These are phyloP conservation scores for Phortica variegata DNA, from an alignment of 1,140 invertebrate species.

Conservation along the genomic window DNA sequence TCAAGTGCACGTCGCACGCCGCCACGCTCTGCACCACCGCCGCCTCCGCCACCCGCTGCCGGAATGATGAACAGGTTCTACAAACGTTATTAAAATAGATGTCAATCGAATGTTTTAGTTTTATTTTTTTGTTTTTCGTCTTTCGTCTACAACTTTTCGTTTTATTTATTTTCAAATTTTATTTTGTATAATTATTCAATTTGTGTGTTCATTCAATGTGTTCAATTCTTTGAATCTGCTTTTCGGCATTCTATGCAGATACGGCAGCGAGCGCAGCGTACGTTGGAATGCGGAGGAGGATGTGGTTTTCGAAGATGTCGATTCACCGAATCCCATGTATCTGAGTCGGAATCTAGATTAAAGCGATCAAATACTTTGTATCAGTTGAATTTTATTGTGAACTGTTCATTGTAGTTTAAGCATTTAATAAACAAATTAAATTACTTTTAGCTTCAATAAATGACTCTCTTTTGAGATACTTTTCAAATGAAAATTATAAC, in stretches of 20 bases:
- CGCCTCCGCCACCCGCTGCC: conserved; percentile 42
- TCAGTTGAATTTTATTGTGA: neutral
- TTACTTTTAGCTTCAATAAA: no score
- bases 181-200: conserved; percentile 22
- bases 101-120: conserved; percentile 25
- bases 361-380: neutral
- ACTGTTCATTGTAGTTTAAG: conserved; percentile 11
- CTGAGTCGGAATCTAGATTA: conserved; percentile 30
- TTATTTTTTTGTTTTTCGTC: conserved; percentile 17
- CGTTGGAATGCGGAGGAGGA: conserved; percentile 47
- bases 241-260: conserved; percentile 21
- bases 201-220: conserved; percentile 31
- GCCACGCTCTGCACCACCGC: conserved; percentile 45
- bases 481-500: no score
- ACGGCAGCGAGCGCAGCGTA: conserved; percentile 35
- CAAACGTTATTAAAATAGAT: conserved; percentile 47
- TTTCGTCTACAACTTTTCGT: conserved; percentile 15
- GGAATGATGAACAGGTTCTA: conserved; percentile 54
- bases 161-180: conserved; percentile 21
- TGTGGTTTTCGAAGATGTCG: conserved; percentile 47
- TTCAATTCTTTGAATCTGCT: conserved; percentile 48
- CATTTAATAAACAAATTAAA: no score
- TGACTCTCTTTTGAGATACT: no score
- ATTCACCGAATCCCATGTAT: conserved; percentile 36
- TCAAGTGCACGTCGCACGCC: conserved; percentile 48